A percentile compares a stretch with the other conserved stretches of the same genome.
Conservation (phyloP, 2,113 vertebrate genomes). For the Macquaria australasica region DNA sequence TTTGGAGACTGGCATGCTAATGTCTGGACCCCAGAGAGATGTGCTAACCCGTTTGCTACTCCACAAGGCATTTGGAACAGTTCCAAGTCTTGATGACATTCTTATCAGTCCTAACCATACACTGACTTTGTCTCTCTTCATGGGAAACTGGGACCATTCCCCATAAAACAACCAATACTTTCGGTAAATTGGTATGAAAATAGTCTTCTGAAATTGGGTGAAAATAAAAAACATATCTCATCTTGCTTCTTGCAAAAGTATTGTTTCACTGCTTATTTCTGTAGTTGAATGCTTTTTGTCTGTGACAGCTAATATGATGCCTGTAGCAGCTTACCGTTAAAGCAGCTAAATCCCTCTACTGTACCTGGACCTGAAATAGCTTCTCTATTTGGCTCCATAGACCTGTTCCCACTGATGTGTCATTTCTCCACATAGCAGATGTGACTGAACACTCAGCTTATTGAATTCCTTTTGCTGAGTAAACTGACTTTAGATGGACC, state of each 20-base stretch:
- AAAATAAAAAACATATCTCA: constrained; percentile 1
- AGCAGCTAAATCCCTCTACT: not conserved
- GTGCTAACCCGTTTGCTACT: not conserved
- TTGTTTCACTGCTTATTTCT: constrained; percentile 16
- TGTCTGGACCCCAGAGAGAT: not conserved
- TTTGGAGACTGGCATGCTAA: constrained; percentile 6
- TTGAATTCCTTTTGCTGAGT: not conserved
- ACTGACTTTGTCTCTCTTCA: not conserved
- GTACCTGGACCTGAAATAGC: constrained; percentile 28
- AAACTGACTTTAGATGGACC: not conserved
- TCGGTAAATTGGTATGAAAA: not conserved
- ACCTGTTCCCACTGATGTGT: not conserved
- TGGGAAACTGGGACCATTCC: constrained; percentile 18
- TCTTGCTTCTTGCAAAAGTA: not conserved
- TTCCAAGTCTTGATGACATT: constrained; percentile 10
- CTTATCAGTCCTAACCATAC: not conserved
- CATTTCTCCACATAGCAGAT: not conserved
- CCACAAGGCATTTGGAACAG: not conserved
- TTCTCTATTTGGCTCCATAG: not conserved
- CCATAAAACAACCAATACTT: not conserved
- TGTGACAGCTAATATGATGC: not conserved
- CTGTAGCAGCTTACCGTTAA: not conserved
- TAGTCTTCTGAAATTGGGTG: not conserved
- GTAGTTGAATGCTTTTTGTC: not conserved
- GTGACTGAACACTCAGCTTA: not conserved